Conservation (phyloP, 2,113 vertebrate genomes). For the Cynoglossus semilaevis region DNA sequence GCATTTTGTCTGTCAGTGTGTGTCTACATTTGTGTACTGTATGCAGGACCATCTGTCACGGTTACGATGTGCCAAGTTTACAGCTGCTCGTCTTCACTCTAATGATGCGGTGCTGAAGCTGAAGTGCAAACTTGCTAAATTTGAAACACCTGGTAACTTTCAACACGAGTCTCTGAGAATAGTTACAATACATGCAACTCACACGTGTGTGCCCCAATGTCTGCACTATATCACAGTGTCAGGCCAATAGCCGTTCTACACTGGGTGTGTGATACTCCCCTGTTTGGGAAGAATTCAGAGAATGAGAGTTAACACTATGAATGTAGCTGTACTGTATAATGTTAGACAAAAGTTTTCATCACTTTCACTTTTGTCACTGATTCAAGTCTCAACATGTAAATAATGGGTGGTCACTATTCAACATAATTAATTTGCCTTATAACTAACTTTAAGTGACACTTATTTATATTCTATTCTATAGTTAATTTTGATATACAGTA, state of each 20-base stretch:
- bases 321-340: not conserved
- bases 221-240: conserved; percentile 24
- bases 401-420: no score
- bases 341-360: not conserved
- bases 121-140: conserved; percentile 19
- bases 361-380: not conserved
- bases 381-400: no score
- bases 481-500: no score
- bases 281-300: conserved; percentile 17
- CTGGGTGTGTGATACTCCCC: conserved; percentile 37
- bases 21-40: conserved; percentile 2
- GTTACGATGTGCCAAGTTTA: not conserved
- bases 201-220: conserved; percentile 13
- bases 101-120: conserved; percentile 33
- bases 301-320: not conserved
- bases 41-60: conserved; percentile 4
- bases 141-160: conserved; percentile 45
- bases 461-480: no score
- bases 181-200: not conserved
- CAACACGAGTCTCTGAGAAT: conserved; percentile 1
- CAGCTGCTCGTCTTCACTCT: conserved; percentile 49
- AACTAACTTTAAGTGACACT: no score
- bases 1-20: not conserved
- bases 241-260: conserved; percentile 3
- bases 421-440: no score